These are phyloP conservation scores for Synanthedon andrenaeformis DNA, from an alignment of 2,888 invertebrate genomes.

Conservation along the genomic window DNA sequence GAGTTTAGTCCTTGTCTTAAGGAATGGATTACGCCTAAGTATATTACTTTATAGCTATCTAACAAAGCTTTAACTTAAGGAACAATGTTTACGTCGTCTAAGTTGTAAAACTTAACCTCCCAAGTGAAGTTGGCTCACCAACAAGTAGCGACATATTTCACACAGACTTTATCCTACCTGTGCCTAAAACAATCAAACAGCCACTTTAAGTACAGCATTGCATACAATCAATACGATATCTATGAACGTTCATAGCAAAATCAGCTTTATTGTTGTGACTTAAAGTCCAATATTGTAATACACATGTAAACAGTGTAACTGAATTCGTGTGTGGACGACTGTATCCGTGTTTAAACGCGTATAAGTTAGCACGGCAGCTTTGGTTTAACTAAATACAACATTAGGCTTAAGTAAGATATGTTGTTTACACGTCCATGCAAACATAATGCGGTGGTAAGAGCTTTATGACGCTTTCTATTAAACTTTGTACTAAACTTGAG, in stretches of 20 bases:
- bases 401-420: constrained; percentile 61
- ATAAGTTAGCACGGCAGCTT: constrained; percentile 36
- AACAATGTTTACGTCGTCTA: constrained; percentile 14
- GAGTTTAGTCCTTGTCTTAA: too few species aligned
- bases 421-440: constrained; percentile 26
- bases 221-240: background rate
- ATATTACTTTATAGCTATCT: too few species aligned
- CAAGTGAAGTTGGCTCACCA: constrained; percentile 53
- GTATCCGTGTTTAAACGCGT: constrained; percentile 24
- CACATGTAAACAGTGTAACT: too few species aligned
- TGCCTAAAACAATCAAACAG: constrained; percentile 66
- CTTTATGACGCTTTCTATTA: background rate
- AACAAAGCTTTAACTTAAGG: too few species aligned
- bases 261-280: background rate
- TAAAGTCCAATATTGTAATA: too few species aligned
- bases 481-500: too few species aligned
- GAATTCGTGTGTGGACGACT: background rate
- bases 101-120: constrained; percentile 57
- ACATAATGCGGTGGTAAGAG: constrained; percentile 5
- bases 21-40: too few species aligned
- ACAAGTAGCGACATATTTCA: constrained; percentile 65
- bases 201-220: constrained; percentile 30
- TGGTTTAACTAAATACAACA: constrained; percentile 64
- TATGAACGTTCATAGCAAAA: background rate
- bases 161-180: constrained; percentile 52